phyloP scores from a whole-genome alignment of 2,113 vertebrate genomes.

The Tor tambroides region DNA sequence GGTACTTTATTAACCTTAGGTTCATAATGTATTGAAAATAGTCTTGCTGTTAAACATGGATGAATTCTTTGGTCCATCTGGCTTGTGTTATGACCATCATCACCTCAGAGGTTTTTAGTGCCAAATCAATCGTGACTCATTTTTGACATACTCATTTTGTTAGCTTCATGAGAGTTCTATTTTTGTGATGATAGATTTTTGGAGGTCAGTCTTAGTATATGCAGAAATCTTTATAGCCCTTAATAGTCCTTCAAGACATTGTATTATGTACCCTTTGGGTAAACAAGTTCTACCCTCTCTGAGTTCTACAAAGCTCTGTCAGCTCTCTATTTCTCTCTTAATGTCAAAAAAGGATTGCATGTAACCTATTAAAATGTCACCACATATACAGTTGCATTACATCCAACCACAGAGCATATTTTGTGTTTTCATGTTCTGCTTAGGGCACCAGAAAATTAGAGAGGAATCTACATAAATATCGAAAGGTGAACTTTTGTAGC shows the following conservation, averaged over 20 bases:
- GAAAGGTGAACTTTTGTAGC: not conserved
- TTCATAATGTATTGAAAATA: not conserved
- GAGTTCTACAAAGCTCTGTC: not conserved
- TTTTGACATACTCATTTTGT: not conserved
- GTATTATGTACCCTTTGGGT: not conserved
- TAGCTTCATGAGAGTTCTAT: not conserved
- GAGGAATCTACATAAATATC: not conserved
- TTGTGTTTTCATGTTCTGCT: not conserved
- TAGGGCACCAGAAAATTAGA: conserved; percentile 1
- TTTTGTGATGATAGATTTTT: not conserved
- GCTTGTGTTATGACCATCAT: not conserved
- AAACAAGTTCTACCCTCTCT: not conserved
- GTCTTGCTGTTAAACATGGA: not conserved
- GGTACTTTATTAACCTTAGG: not conserved
- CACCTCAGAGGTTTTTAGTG: not conserved
- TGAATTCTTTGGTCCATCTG: not conserved
- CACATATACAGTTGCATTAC: not conserved
- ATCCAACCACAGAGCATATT: not conserved
- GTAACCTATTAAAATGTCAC: conserved; percentile 14
- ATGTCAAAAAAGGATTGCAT: conserved; percentile 14
- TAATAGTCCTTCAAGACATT: not conserved
- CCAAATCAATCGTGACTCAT: conserved; percentile 2
- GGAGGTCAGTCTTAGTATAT: not conserved
- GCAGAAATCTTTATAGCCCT: not conserved
- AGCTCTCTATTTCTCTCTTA: not conserved